These are phyloP conservation scores for Leucoraja erinaceus DNA, from an alignment of 2,113 vertebrate genomes.

Conservation along the genomic window DNA sequence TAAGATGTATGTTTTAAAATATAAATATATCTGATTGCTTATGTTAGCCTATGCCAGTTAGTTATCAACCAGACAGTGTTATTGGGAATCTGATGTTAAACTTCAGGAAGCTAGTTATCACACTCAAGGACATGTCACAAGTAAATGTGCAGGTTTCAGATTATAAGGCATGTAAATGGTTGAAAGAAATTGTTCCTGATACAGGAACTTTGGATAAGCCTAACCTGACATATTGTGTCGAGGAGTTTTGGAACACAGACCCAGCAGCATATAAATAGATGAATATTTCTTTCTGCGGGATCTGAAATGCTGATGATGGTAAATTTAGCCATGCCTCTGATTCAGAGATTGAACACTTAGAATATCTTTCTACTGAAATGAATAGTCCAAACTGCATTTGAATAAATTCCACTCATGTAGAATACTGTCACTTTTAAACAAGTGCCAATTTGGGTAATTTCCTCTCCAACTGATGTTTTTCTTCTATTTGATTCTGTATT, in stretches of 20 bases:
- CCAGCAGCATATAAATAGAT: background rate
- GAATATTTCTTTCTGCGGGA: background rate
- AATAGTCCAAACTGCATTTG: background rate
- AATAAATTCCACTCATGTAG: background rate
- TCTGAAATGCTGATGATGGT: constrained; percentile 20
- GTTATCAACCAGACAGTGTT: background rate
- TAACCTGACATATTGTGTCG: background rate
- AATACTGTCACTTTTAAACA: constrained; percentile 4
- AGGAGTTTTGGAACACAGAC: background rate
- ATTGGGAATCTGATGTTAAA: background rate
- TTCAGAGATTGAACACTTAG: background rate
- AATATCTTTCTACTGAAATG: background rate
- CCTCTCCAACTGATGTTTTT: background rate
- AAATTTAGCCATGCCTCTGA: background rate
- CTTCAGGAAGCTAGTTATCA: background rate
- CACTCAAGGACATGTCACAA: background rate
- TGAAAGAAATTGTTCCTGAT: background rate
- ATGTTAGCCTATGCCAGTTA: background rate
- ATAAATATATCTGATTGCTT: background rate
- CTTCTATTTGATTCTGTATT: background rate
- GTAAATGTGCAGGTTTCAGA: background rate
- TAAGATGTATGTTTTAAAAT: background rate
- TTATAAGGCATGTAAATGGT: background rate
- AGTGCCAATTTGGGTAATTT: background rate
- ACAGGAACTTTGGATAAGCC: background rate